Conservation (phyloP, 2,888 invertebrate genomes). For the Oegoconia quadripuncta region DNA sequence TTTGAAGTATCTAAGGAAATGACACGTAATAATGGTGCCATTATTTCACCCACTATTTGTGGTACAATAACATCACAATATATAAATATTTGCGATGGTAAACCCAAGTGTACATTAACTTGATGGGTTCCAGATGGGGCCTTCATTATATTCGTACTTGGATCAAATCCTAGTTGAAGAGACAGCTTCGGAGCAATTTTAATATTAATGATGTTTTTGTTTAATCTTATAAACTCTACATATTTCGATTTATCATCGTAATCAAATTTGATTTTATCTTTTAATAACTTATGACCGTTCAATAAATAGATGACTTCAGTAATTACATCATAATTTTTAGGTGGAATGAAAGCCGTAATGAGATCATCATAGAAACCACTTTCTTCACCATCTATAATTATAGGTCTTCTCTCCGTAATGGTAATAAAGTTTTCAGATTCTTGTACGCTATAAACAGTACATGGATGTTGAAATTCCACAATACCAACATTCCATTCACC, state of each 20-base stretch:
- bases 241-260: slow-evolving; percentile 19
- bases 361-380: too few species aligned
- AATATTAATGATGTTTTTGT: neutral
- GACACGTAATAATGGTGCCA: slow-evolving; percentile 22
- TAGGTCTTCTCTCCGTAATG: too few species aligned
- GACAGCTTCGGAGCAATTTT: slow-evolving; percentile 12
- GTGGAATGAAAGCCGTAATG: too few species aligned
- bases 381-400: too few species aligned
- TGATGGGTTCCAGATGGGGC: slow-evolving; percentile 18
- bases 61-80: slow-evolving; percentile 22
- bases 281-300: slow-evolving; percentile 19
- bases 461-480: slow-evolving; percentile 26
- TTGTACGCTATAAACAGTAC: slow-evolving; percentile 23
- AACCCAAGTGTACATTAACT: slow-evolving; percentile 18
- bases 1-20: slow-evolving; percentile 23
- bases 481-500: neutral
- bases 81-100: slow-evolving; percentile 21
- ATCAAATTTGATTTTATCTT: slow-evolving; percentile 5
- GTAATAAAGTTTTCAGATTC: slow-evolving; percentile 18
- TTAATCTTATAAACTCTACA: neutral
- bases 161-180: slow-evolving; percentile 25
- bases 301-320: slow-evolving; percentile 17
- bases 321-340: slow-evolving; percentile 21
- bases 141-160: slow-evolving; percentile 15
- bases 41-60: slow-evolving; percentile 23